Conservation (phyloP, 2,113 vertebrate species). For the Pogonocichla stellata region DNA sequence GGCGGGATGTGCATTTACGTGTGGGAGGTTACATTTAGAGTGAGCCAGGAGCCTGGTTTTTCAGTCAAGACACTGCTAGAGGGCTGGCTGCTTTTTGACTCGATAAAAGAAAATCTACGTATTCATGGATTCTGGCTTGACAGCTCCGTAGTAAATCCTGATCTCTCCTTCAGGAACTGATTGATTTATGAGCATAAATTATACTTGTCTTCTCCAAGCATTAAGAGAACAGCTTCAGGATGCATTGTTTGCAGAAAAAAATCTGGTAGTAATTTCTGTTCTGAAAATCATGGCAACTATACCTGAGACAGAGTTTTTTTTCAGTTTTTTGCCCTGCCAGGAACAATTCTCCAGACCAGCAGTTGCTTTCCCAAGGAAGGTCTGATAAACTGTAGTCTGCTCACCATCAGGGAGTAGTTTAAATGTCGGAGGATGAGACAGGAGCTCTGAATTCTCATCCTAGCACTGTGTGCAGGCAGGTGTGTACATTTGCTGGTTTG, state of each 20-base stretch:
- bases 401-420: not conserved
- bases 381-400: not conserved
- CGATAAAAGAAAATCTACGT: not conserved
- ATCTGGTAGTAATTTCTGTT: not conserved
- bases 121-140: slow-evolving; percentile 14
- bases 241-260: not conserved
- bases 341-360: not conserved
- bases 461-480: not conserved
- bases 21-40: not conserved
- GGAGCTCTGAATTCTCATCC: not conserved
- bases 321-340: not conserved
- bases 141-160: slow-evolving; percentile 11
- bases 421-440: not conserved
- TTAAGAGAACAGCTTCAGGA: not conserved
- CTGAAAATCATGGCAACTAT: not conserved
- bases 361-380: not conserved
- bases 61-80: not conserved
- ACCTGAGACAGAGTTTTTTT: not conserved
- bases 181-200: slow-evolving; percentile 30
- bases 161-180: slow-evolving; percentile 28
- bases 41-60: not conserved
- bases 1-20: not conserved
- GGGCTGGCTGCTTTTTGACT: not conserved
- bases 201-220: not conserved
- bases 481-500: not conserved